These are phyloP conservation scores for Archips crataeganus DNA, from an alignment of 2,888 invertebrate species.

Conservation along the genomic window DNA sequence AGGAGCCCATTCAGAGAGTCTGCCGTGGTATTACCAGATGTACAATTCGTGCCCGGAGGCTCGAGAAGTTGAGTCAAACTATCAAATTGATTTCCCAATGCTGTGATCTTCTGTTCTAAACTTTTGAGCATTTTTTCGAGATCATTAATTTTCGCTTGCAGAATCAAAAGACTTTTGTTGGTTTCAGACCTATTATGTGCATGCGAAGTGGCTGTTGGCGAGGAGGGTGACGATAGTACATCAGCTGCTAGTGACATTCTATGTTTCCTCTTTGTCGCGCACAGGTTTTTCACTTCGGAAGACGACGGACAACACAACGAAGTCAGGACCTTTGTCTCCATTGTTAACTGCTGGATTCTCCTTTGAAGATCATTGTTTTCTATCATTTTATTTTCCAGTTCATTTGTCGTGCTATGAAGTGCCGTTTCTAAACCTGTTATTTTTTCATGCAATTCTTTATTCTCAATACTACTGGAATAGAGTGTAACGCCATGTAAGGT, in stretches of 20 bases:
- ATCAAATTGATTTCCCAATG: background rate
- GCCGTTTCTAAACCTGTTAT: no score
- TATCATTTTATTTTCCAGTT: constrained; percentile 7
- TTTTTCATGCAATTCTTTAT: no score
- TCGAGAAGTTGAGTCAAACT: background rate
- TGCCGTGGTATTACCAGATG: background rate
- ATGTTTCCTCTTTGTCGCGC: background rate
- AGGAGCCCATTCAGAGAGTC: background rate
- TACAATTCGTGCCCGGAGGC: background rate
- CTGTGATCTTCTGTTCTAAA: background rate
- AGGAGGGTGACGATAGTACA: background rate
- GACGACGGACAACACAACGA: constrained; percentile 10
- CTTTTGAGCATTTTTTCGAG: constrained; percentile 10
- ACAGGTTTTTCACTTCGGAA: background rate
- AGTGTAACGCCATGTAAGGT: background rate
- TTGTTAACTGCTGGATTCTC: background rate
- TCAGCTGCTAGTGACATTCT: background rate
- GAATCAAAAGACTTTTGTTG: background rate
- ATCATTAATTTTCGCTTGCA: constrained; percentile 7
- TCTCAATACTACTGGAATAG: background rate
- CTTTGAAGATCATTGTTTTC: constrained; percentile 14
- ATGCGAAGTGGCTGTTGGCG: background rate
- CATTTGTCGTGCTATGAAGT: no score
- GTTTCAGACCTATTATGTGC: background rate
- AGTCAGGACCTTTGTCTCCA: background rate